Evolutionary conservation across 2,888 invertebrate species (phyloP).

Genomic region (Idaea biselata): DNA sequence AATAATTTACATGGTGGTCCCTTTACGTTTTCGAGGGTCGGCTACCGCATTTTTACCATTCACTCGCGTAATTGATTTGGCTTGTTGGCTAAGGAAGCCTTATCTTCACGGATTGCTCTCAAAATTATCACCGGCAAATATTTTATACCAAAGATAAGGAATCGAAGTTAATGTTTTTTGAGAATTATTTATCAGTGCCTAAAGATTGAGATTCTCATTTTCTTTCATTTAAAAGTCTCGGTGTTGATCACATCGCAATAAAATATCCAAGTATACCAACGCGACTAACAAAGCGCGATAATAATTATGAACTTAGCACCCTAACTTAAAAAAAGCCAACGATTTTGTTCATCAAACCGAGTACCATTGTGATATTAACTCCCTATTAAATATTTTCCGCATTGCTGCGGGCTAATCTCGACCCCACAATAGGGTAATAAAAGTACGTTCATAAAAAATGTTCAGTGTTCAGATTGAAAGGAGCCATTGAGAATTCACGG

Average conservation of each 20-base stretch:
- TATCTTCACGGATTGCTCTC: slow-evolving; percentile 38
- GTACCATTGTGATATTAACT: slow-evolving; percentile 57
- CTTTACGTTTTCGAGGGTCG: slow-evolving; percentile 53
- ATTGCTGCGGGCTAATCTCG: slow-evolving; percentile 63
- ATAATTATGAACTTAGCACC: slow-evolving; percentile 34
- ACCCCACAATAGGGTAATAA: slow-evolving; percentile 66
- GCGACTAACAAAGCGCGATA: slow-evolving; percentile 21
- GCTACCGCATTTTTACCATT: slow-evolving; percentile 63
- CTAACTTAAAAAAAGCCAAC: slow-evolving; percentile 42
- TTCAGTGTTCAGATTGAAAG: slow-evolving; percentile 43
- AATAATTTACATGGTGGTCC: slow-evolving; percentile 75
- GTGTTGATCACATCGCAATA: not conserved
- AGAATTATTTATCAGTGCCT: not conserved
- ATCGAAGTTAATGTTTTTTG: slow-evolving; percentile 21
- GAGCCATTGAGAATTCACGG: slow-evolving; percentile 57
- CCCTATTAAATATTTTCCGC: slow-evolving; percentile 71
- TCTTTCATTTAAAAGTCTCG: slow-evolving; percentile 5
- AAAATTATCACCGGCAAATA: slow-evolving; percentile 33
- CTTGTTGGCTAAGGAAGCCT: slow-evolving; percentile 34
- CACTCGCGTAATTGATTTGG: slow-evolving; percentile 33
- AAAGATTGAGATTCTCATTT: slow-evolving; percentile 11
- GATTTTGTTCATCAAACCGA: slow-evolving; percentile 39
- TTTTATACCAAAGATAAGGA: slow-evolving; percentile 31
- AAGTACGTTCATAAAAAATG: slow-evolving; percentile 54
- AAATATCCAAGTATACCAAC: slow-evolving; percentile 3